Percentiles rank a stretch among this genome's conserved stretches.
These are phyloP conservation scores for Vesta saturnalis DNA, from an alignment of 2,888 invertebrate genomes.

Conservation along the genomic window DNA sequence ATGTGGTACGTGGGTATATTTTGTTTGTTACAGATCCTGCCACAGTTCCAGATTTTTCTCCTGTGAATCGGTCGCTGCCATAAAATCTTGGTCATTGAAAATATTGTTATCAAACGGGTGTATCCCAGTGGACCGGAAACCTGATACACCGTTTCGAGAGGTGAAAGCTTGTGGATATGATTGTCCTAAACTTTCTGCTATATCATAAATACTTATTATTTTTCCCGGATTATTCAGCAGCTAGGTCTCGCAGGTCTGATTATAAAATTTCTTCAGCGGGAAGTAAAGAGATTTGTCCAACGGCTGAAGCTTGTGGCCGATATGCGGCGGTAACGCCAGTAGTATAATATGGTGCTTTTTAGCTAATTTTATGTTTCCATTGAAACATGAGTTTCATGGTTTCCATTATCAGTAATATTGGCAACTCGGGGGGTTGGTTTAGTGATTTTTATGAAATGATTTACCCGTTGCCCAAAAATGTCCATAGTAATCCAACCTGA, in stretches of 20 bases:
- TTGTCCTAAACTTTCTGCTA: slow-evolving; percentile 24
- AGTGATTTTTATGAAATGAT: not conserved
- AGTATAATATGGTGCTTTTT: not conserved
- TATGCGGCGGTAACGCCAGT: not conserved
- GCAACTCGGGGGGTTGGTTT: too few species aligned
- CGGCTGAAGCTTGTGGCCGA: slow-evolving; percentile 3
- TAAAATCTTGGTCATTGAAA: slow-evolving; percentile 21
- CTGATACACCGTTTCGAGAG: slow-evolving; percentile 16
- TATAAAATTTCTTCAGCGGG: slow-evolving; percentile 15
- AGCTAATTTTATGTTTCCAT: slow-evolving; percentile 2
- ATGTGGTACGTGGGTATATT: too few species aligned
- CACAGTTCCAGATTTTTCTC: too few species aligned
- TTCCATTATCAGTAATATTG: slow-evolving; percentile 14
- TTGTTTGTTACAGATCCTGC: too few species aligned
- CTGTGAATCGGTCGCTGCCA: slow-evolving; percentile 17
- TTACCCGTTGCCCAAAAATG: slow-evolving; percentile 28
- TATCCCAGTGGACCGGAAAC: slow-evolving; percentile 21
- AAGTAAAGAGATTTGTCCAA: slow-evolving; percentile 23
- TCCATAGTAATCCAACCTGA: slow-evolving; percentile 48
- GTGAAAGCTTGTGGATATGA: slow-evolving; percentile 22
- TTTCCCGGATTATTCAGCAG: slow-evolving; percentile 25
- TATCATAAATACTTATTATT: slow-evolving; percentile 24
- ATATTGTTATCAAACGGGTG: slow-evolving; percentile 22
- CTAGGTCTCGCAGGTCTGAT: slow-evolving; percentile 13
- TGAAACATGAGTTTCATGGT: slow-evolving; percentile 17